Percentiles rank a stretch among this genome's conserved stretches.
Conservation (phyloP, 2,113 vertebrate genomes). For the Uria aalge region DNA sequence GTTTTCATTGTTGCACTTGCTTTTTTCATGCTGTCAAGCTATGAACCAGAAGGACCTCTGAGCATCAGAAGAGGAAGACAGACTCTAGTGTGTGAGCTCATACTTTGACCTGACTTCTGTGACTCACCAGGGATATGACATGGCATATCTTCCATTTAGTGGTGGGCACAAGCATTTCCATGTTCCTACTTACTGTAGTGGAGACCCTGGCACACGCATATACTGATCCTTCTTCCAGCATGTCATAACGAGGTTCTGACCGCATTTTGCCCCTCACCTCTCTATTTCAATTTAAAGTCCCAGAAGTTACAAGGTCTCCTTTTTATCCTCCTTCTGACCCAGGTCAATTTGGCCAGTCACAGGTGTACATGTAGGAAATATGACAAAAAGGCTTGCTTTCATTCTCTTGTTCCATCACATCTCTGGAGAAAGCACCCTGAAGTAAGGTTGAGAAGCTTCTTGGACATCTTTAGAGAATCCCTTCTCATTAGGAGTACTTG, state of each 20-base stretch:
- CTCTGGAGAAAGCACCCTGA: neutral
- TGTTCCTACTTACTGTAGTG: neutral
- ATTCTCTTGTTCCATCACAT: neutral
- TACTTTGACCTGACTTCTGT: neutral
- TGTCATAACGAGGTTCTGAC: neutral
- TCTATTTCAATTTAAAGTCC: neutral
- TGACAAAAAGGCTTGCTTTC: neutral
- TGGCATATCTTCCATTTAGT: neutral
- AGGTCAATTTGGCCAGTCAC: neutral
- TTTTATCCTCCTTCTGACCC: neutral
- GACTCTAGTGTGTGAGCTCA: neutral
- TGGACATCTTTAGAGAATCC: neutral
- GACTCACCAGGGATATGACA: neutral
- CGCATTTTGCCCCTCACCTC: neutral
- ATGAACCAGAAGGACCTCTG: neutral
- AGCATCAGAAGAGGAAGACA: neutral
- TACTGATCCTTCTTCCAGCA: neutral
- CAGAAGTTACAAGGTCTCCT: neutral
- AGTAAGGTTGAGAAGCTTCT: neutral
- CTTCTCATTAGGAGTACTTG: neutral
- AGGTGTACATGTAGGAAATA: neutral
- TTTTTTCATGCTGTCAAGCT: neutral
- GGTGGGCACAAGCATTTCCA: neutral
- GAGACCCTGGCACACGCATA: neutral
- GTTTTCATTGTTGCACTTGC: neutral